A percentile compares a stretch with the other conserved stretches of the same genome.
phyloP scores from a whole-genome alignment of 2,113 vertebrate species.

The Nasalis larvatus region DNA sequence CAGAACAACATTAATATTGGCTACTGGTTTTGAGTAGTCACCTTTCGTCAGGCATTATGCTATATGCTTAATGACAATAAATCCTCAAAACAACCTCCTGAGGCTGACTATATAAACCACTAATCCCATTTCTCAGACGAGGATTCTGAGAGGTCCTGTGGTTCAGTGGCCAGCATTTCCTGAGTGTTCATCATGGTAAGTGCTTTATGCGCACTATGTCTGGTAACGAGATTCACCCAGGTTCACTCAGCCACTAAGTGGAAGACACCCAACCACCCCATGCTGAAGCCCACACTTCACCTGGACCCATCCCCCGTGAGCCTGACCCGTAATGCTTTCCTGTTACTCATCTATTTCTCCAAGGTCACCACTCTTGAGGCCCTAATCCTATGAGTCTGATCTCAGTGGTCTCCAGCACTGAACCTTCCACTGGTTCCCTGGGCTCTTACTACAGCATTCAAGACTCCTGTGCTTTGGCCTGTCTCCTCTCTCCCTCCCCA shows the following conservation, averaged over 20 bases:
- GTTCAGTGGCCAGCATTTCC: neutral
- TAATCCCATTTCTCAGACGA: neutral
- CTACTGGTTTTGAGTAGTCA: rapidly evolving
- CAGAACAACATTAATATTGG: rapidly evolving
- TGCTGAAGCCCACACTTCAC: rapidly evolving
- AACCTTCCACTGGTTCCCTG: neutral
- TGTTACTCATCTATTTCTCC: neutral
- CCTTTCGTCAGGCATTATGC: rapidly evolving
- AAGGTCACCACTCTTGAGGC: neutral
- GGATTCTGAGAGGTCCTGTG: neutral
- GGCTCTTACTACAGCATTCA: neutral
- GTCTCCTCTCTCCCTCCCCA: neutral
- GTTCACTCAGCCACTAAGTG: neutral
- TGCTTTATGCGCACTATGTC: neutral
- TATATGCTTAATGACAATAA: rapidly evolving
- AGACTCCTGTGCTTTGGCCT: neutral
- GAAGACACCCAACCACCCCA: neutral
- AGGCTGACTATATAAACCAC: rapidly evolving
- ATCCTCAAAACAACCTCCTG: too few species aligned
- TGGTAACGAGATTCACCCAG: neutral
- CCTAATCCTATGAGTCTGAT: neutral
- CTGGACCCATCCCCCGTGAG: too few species aligned
- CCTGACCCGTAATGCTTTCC: neutral
- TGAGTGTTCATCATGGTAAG: rapidly evolving
- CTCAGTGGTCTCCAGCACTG: rapidly evolving